Percentiles rank a stretch among this genome's conserved stretches.
Evolutionary conservation across 2,797 vertebrate genomes (phyloP).

Genomic region (Hypotaenidia philippensis): DNA sequence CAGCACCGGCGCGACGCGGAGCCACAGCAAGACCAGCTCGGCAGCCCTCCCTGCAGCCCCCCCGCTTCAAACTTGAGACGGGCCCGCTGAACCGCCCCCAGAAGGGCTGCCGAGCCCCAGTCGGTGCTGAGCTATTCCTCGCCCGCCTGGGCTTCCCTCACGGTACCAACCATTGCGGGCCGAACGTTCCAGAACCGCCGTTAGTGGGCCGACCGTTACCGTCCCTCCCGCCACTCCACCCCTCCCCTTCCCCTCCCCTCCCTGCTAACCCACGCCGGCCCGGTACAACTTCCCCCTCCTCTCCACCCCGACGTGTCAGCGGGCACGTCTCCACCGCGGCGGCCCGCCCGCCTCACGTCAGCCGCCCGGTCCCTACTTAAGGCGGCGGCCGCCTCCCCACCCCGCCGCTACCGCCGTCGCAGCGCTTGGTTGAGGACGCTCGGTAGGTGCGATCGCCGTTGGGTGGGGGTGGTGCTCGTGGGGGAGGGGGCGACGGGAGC

Average conservation of each 20-base stretch:
- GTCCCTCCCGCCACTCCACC: rapidly evolving
- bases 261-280: background rate
- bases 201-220: background rate
- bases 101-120: too few species aligned
- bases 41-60: background rate
- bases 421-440: rapidly evolving
- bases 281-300: background rate
- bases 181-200: background rate
- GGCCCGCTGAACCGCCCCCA: too few species aligned
- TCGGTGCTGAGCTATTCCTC: background rate
- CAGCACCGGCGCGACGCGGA: background rate
- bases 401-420: background rate
- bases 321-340: slow-evolving; percentile 23
- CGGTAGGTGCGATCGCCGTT: background rate
- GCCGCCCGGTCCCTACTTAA: slow-evolving; percentile 16
- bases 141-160: background rate
- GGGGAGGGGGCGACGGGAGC: background rate
- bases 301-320: slow-evolving; percentile 39
- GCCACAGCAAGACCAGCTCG: background rate
- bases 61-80: background rate
- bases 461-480: too few species aligned
- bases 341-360: slow-evolving; percentile 29
- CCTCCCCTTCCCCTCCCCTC: rapidly evolving
- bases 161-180: background rate
- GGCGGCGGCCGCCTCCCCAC: background rate